These are phyloP conservation scores for Sebastes fasciatus DNA, from an alignment of 2,113 vertebrate species.

Conservation along the genomic window DNA sequence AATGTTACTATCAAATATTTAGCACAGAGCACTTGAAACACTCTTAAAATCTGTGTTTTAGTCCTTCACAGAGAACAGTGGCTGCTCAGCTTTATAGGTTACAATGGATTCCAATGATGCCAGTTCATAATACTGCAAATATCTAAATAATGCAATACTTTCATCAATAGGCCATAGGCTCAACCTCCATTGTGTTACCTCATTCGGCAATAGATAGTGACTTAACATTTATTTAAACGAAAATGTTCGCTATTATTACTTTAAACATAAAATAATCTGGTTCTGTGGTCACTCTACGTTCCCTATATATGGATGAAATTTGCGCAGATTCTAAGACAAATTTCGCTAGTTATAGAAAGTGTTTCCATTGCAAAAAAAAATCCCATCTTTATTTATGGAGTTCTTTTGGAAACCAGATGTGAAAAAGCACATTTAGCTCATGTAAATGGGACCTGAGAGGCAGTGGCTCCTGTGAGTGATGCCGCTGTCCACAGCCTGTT, in stretches of 20 bases:
- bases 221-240: no score
- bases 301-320: no score
- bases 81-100: not conserved
- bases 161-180: no score
- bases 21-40: not conserved
- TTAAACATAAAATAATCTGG: no score
- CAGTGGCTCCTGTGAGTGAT: conserved; percentile 70
- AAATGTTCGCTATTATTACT: no score
- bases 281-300: no score
- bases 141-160: no score
- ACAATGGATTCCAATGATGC: not conserved
- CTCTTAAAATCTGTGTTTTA: not conserved
- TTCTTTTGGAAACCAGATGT: conserved; percentile 32
- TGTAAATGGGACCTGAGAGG: conserved; percentile 53
- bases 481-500: conserved; percentile 66
- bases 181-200: no score
- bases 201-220: no score
- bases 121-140: not conserved
- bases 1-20: not conserved
- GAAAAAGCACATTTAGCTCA: conserved; percentile 31
- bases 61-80: not conserved
- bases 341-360: not conserved
- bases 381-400: conserved; percentile 26
- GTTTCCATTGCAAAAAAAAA: not conserved
- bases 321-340: not conserved